Percentiles rank a stretch among this genome's conserved stretches.
phyloP scores from a whole-genome alignment of 1,140 invertebrate genomes.

The Antheraea mylitta region DNA sequence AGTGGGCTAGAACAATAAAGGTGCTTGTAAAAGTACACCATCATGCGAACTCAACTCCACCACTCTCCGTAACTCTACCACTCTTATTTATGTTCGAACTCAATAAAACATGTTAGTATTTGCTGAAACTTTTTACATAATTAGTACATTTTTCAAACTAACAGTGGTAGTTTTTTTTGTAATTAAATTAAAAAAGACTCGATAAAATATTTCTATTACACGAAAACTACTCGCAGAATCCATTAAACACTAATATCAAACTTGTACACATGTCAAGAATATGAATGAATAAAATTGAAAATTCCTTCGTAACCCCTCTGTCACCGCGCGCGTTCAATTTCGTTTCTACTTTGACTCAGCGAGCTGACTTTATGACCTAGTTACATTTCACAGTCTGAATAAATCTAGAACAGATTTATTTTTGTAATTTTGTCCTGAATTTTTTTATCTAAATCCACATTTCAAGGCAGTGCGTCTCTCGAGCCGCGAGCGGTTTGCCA shows the following conservation, averaged over 20 bases:
- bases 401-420: neutral
- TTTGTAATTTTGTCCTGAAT: neutral
- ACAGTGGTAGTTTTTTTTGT: no score
- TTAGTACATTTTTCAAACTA: no score
- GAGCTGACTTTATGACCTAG: neutral
- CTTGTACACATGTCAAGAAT: neutral
- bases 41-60: neutral
- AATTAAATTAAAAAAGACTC: no score
- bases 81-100: neutral
- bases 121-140: neutral
- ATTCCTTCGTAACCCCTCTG: neutral
- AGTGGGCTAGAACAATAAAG: constrained; percentile 26
- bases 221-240: neutral
- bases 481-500: neutral
- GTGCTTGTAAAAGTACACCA: constrained; percentile 21
- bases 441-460: neutral
- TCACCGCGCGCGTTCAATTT: neutral
- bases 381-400: neutral
- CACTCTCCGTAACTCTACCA: neutral
- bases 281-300: neutral
- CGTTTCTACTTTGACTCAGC: neutral
- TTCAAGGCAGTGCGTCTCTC: neutral
- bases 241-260: neutral
- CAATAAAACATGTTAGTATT: neutral
- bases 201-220: neutral